Conservation (phyloP, 2,113 vertebrate species). For the Girardinichthys multiradiatus region DNA sequence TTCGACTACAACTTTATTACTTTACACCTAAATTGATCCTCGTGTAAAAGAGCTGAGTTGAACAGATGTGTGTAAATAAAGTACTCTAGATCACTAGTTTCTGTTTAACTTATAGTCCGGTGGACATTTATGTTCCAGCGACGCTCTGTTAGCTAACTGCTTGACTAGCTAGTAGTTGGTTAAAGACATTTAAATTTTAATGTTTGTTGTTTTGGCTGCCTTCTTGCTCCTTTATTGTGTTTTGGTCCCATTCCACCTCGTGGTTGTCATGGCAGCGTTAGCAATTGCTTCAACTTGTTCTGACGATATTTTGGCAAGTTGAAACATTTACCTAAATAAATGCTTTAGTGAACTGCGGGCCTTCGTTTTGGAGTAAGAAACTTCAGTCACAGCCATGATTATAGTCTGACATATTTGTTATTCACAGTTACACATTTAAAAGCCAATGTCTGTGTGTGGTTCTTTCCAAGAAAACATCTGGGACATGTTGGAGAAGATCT, state of each 20-base stretch:
- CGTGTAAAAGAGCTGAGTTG: background rate
- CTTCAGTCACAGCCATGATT: background rate
- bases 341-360: slow-evolving; percentile 9
- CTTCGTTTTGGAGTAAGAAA: background rate
- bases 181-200: background rate
- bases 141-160: slow-evolving; percentile 30
- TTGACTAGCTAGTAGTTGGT: slow-evolving; percentile 22
- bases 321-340: slow-evolving; percentile 3
- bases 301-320: background rate
- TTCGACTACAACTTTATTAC: background rate
- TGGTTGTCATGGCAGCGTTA: slow-evolving; percentile 4
- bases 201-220: background rate
- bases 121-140: background rate
- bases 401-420: background rate
- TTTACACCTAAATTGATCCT: background rate
- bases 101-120: background rate
- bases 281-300: background rate
- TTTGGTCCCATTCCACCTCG: background rate
- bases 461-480: background rate
- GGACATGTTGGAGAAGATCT: background rate
- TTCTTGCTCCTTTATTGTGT: no score
- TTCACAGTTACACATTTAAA: no score
- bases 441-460: no score
- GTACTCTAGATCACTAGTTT: background rate
- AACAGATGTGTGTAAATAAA: background rate